phyloP scores from a whole-genome alignment of 2,797 vertebrate species.

The Falco concolor region DNA sequence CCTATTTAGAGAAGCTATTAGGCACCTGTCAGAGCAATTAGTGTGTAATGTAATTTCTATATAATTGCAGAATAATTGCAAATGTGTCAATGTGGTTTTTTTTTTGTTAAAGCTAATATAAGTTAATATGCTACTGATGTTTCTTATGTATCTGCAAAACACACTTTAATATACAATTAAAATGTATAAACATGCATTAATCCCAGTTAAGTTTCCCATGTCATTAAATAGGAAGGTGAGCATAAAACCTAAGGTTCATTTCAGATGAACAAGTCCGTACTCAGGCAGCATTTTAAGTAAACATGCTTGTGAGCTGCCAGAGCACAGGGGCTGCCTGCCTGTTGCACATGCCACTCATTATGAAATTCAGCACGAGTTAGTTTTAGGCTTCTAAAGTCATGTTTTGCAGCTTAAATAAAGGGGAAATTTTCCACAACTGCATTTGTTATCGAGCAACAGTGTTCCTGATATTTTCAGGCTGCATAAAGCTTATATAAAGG shows the following conservation, averaged over 20 bases:
- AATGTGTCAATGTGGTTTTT: background rate
- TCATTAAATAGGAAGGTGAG: background rate
- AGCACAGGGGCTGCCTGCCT: background rate
- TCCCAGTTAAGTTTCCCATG: background rate
- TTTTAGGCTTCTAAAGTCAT: background rate
- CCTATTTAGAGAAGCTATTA: slow-evolving; percentile 11
- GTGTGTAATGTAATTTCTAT: background rate
- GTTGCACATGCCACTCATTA: accelerated
- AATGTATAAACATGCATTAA: background rate
- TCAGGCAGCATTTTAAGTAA: background rate
- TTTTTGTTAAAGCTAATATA: background rate
- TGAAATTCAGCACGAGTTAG: accelerated
- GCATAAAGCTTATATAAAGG: background rate
- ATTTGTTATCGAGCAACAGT: too few relatives aligned
- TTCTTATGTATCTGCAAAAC: background rate
- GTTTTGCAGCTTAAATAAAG: background rate
- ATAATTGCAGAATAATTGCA: slow-evolving; percentile 51
- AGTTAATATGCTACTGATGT: slow-evolving; percentile 8
- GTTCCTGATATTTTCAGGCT: background rate
- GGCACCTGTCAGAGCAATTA: slow-evolving; percentile 54
- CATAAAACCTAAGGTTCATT: background rate
- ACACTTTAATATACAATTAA: background rate
- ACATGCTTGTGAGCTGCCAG: accelerated
- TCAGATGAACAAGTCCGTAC: accelerated
- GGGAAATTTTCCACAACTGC: background rate